These are phyloP conservation scores for Chrysopilus asiliformis DNA, from an alignment of 2,888 invertebrate genomes.

Conservation along the genomic window DNA sequence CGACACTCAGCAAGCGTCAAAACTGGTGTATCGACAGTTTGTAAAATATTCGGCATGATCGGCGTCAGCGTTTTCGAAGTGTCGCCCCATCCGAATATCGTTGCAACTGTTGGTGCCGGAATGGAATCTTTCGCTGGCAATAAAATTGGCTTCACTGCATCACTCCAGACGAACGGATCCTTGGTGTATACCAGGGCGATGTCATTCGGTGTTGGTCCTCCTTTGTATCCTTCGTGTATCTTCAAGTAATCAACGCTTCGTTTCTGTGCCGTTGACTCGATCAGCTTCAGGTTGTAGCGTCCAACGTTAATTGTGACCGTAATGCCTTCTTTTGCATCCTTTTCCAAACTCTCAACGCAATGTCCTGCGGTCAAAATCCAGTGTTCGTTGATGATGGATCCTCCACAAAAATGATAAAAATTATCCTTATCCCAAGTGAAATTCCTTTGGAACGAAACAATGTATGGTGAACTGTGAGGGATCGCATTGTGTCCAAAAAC, in stretches of 20 bases:
- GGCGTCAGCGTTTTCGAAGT: constrained; percentile 29
- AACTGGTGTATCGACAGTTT: constrained; percentile 28
- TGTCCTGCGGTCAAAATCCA: constrained; percentile 34
- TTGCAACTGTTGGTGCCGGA: constrained; percentile 26
- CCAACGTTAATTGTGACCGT: constrained; percentile 32
- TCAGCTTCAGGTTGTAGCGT: constrained; percentile 26
- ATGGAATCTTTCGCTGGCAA: constrained; percentile 24
- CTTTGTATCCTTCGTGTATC: constrained; percentile 27
- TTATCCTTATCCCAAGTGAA: constrained; percentile 17
- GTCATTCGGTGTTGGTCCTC: constrained; percentile 31
- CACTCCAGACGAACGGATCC: constrained; percentile 23
- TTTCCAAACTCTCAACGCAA: too few species aligned
- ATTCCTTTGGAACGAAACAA: constrained; percentile 31
- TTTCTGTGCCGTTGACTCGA: constrained; percentile 21
- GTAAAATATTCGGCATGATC: constrained; percentile 26
- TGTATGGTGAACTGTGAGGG: constrained; percentile 29
- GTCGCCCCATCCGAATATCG: constrained; percentile 32
- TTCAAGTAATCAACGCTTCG: constrained; percentile 29
- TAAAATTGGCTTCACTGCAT: constrained; percentile 25
- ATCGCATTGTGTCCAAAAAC: constrained; percentile 20
- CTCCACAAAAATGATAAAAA: constrained; percentile 34
- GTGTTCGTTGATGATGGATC: constrained; percentile 29
- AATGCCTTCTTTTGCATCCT: constrained; percentile 24
- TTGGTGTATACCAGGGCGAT: constrained; percentile 31
- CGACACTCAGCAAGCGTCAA: constrained; percentile 26